Base-by-base conservation (phyloP, 2,797 vertebrate genomes). In the Bradypodion pumilum region DNA sequence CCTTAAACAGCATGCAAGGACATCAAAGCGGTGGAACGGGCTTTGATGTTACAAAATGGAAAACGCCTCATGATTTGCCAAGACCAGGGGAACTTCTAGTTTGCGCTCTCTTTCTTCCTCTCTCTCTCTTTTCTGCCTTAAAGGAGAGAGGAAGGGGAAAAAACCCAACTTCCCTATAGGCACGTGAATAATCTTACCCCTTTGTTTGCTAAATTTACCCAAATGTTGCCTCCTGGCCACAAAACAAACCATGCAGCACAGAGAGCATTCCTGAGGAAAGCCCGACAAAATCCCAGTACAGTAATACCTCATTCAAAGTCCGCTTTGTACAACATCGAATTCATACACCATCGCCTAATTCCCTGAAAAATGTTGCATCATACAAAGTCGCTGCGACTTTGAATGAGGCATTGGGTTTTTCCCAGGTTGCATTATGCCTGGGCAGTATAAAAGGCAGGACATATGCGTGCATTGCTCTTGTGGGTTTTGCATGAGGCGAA, bases 21-120 rank as follows among this genome's bases (percentile, higher is more conserved):
- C 98, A 97, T 99, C 98, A 99, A 98, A 99, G 98, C 94, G 93
- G 95, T 90, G 95, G 91, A 93, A 94, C 95, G 88, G 94, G 94
- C 97, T 99, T 99, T 99, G 97, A 99, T 98, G 98, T 97, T 97
- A 96, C 95, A 97, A 96, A 98, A 97, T 97, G 97, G 97, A 98
- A 98, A 97, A 97, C 96, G 97, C 97, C 96, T 97, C 96, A 96
- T 97, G 97, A 98, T 98, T 98, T 97, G 94, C 97, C 97, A 97
- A 97, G 97, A 97, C 96, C 96, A 96, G 95, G 95, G 96, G 96
- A 97, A 98, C 97, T 97, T 98, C 95, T 97, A 95, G 95, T 94
- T 92, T 94, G 93, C 94, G 96, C 94, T 95, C 96, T 96, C 91
- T 91, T 25, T 92, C 23, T 37, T 23, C 40, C 25, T 37, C 46